phyloP scores from a whole-genome alignment of 2,797 vertebrate species.

The Enteromius unitaeniatus region DNA sequence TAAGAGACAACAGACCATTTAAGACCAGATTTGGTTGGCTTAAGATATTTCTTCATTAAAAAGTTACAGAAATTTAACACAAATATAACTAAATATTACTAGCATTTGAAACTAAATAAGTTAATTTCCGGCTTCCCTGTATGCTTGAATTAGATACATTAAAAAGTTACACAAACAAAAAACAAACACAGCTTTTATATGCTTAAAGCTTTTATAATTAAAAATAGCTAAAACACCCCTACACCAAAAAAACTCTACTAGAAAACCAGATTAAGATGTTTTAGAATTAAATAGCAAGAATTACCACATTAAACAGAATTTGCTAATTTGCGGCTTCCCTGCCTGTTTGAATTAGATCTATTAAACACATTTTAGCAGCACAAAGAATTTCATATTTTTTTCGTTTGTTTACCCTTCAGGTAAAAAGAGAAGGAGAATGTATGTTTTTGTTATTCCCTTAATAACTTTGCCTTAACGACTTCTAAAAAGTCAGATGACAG shows the following conservation, averaged over 20 bases:
- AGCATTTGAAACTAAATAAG: constrained; percentile 7
- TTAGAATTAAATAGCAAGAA: background rate
- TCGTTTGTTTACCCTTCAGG: constrained; percentile 33
- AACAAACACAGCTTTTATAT: too few relatives aligned
- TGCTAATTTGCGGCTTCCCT: background rate
- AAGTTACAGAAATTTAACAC: background rate
- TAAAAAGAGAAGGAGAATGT: background rate
- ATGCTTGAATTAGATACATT: background rate
- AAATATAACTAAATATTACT: background rate
- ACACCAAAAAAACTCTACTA: background rate
- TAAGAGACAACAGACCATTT: background rate
- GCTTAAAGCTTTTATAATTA: background rate
- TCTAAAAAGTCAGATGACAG: constrained; percentile 66
- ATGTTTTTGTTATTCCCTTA: constrained; percentile 24
- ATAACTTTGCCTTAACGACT: constrained; percentile 64
- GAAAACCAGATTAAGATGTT: background rate
- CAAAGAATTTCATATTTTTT: background rate
- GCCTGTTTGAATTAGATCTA: background rate
- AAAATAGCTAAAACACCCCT: background rate
- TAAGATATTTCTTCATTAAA: background rate
- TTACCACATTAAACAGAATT: background rate
- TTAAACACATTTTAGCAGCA: background rate
- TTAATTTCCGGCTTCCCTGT: background rate
- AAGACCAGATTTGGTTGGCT: background rate
- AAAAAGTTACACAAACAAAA: too few relatives aligned